These are phyloP conservation scores for Stegostoma tigrinum DNA, from an alignment of 2,113 vertebrate species.

Conservation along the genomic window DNA sequence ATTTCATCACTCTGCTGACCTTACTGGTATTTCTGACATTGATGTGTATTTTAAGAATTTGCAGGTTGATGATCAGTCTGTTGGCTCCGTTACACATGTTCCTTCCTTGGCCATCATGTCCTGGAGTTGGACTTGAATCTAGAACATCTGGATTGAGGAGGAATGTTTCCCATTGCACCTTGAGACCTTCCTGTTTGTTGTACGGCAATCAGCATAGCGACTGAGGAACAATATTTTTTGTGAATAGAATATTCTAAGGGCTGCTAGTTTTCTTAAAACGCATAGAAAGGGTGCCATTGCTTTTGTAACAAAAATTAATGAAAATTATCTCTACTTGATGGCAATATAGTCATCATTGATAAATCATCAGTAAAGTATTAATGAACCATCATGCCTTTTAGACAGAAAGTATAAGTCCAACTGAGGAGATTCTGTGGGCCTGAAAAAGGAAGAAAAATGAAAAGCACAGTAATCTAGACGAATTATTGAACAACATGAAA, in stretches of 20 bases:
- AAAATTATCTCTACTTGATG: background rate
- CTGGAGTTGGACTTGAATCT: no score
- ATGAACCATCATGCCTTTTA: background rate
- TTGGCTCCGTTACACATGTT: no score
- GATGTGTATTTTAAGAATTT: no score
- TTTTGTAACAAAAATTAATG: no score
- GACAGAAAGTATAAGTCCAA: background rate
- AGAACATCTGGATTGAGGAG: no score
- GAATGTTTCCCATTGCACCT: no score
- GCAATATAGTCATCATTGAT: background rate
- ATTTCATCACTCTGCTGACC: no score
- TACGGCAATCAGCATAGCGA: background rate
- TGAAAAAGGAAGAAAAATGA: background rate
- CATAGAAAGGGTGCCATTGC: background rate
- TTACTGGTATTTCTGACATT: no score
- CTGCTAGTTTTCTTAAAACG: background rate
- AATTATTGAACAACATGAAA: background rate
- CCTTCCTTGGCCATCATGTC: no score
- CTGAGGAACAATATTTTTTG: background rate
- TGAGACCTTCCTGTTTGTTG: no score
- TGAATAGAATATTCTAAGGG: background rate
- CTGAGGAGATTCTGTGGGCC: background rate
- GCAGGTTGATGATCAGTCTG: no score
- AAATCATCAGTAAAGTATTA: background rate
- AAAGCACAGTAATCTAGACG: background rate